A percentile compares a stretch with the other conserved stretches of the same genome.
Conservation (phyloP, 2,113 vertebrate genomes). For the Circaetus cinerascens region DNA sequence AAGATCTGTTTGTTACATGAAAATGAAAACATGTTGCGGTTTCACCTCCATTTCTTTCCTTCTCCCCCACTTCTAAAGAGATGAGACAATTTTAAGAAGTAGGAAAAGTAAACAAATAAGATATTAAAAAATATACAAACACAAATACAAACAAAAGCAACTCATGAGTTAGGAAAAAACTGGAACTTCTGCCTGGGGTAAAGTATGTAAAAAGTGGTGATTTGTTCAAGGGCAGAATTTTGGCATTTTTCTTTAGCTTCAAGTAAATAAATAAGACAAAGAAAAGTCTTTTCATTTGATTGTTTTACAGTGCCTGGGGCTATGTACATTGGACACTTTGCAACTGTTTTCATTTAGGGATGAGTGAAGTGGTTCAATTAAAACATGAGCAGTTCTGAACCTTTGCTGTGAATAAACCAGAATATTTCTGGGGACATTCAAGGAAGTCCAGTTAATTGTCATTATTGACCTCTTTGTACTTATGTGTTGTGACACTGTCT, state of each 20-base stretch:
- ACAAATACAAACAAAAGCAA: slow-evolving; percentile 10
- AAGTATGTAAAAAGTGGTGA: slow-evolving; percentile 24
- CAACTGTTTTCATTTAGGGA: slow-evolving; percentile 68
- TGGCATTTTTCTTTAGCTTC: slow-evolving; percentile 54
- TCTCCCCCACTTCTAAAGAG: slow-evolving; percentile 15
- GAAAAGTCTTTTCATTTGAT: slow-evolving; percentile 61
- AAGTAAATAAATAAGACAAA: slow-evolving; percentile 63
- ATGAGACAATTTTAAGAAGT: slow-evolving; percentile 25
- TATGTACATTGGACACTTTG: slow-evolving; percentile 57
- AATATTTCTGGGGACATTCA: slow-evolving; percentile 46
- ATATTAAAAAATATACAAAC: neutral
- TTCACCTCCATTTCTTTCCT: slow-evolving; percentile 48
- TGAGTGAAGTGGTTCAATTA: slow-evolving; percentile 65
- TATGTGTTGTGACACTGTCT: slow-evolving; percentile 1
- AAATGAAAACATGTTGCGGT: slow-evolving; percentile 50
- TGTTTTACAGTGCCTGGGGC: slow-evolving; percentile 46
- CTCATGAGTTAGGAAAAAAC: slow-evolving; percentile 6
- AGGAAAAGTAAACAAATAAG: slow-evolving; percentile 39
- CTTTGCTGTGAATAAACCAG: slow-evolving; percentile 47
- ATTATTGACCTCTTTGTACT: slow-evolving; percentile 50
- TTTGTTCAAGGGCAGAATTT: slow-evolving; percentile 50
- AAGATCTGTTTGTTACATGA: slow-evolving; percentile 34
- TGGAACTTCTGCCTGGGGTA: slow-evolving; percentile 1
- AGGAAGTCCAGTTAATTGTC: slow-evolving; percentile 23
- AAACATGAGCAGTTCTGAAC: slow-evolving; percentile 42